Evolutionary conservation across 2,797 vertebrate species (phyloP).

Genomic region (Catostomus latipinnis): DNA sequence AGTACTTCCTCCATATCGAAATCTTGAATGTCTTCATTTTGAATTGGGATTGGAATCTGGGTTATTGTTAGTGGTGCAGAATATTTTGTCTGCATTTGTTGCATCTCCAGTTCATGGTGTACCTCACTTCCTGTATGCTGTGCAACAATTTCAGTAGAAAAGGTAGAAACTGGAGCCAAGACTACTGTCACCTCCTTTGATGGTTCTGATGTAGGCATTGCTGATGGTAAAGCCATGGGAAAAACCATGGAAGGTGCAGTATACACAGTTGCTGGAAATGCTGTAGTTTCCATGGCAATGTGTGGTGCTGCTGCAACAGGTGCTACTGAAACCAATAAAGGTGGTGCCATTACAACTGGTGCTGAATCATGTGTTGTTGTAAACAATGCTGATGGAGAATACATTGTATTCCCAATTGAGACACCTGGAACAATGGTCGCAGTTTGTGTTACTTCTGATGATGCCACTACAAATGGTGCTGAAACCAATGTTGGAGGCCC

Average conservation of each 20-base stretch:
- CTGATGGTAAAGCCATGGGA: slow-evolving; percentile 12
- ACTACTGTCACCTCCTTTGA: slow-evolving; percentile 43
- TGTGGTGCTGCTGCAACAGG: slow-evolving; percentile 40
- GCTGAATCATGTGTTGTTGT: slow-evolving; percentile 6
- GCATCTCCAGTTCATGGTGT: slow-evolving; percentile 14
- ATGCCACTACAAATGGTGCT: slow-evolving; percentile 28
- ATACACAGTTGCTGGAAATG: slow-evolving; percentile 39
- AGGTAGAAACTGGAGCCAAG: slow-evolving; percentile 29
- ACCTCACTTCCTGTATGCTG: slow-evolving; percentile 9
- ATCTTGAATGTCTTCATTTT: slow-evolving; percentile 15
- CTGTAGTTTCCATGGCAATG: slow-evolving; percentile 14
- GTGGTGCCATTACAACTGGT: slow-evolving; percentile 34
- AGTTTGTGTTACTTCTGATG: slow-evolving; percentile 22
- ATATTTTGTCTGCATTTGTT: slow-evolving; percentile 37
- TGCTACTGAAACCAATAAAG: slow-evolving; percentile 31
- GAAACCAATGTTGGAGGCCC: slow-evolving; percentile 49
- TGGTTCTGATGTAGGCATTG: slow-evolving; percentile 14
- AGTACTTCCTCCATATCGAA: slow-evolving; percentile 52
- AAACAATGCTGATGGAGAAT: slow-evolving; percentile 11
- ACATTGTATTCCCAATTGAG: slow-evolving; percentile 3
- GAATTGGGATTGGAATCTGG: slow-evolving; percentile 31
- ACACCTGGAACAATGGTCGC: slow-evolving; percentile 6
- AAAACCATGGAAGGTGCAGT: slow-evolving; percentile 36
- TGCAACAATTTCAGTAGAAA: slow-evolving; percentile 15
- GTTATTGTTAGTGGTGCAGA: slow-evolving; percentile 49